Conservation (phyloP, 2,888 invertebrate species). For the Ophioninae sp. region DNA sequence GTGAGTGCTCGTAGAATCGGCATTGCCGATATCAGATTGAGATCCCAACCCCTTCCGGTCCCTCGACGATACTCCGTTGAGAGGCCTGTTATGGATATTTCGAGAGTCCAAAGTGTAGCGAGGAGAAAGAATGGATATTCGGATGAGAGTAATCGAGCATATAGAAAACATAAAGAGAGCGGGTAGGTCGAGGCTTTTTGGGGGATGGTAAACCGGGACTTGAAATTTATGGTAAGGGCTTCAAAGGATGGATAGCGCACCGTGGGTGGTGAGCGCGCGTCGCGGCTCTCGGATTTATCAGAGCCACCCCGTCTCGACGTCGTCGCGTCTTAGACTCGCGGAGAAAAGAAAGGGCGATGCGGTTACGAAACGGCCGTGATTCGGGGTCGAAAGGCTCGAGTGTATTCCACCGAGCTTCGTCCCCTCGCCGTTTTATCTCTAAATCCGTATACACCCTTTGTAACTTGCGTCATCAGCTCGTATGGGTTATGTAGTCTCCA, state of each 20-base stretch:
- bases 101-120: constrained; percentile 27
- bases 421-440: constrained; percentile 52
- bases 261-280: constrained; percentile 7
- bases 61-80: neutral
- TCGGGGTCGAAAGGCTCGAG: constrained; percentile 65
- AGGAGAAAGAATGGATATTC: constrained; percentile 24
- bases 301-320: constrained; percentile 59
- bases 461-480: neutral
- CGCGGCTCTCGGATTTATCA: constrained; percentile 58
- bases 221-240: constrained; percentile 67
- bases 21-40: neutral
- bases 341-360: constrained; percentile 26
- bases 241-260: constrained; percentile 55
- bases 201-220: constrained; percentile 64
- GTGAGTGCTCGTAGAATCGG: neutral
- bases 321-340: constrained; percentile 1
- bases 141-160: constrained; percentile 29
- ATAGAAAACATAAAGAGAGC: constrained; percentile 29
- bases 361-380: constrained; percentile 58
- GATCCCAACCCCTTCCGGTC: neutral
- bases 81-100: constrained; percentile 11
- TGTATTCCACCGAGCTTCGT: constrained; percentile 64
- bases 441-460: constrained; percentile 44
- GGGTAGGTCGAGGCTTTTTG: constrained; percentile 48
- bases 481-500: neutral